These are phyloP conservation scores for Pelobates fuscus DNA, from an alignment of 2,113 vertebrate species.

Conservation along the genomic window DNA sequence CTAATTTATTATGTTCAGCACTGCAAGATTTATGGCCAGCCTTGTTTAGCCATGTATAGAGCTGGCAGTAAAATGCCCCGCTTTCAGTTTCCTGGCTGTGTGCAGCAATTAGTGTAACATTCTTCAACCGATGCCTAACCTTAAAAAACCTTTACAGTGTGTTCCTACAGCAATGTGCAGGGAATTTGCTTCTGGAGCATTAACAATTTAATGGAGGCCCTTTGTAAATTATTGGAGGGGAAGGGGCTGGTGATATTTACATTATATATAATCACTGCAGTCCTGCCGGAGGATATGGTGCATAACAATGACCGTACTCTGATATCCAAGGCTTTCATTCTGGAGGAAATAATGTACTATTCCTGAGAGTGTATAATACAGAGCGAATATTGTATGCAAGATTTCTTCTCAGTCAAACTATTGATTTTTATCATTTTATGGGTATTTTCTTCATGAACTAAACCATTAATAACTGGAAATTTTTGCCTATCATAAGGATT, in stretches of 20 bases:
- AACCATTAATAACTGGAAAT: no score
- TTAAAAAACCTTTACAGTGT: conserved; percentile 44
- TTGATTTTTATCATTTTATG: no score
- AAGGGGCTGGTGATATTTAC: neutral
- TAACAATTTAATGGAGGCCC: neutral
- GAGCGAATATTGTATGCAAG: no score
- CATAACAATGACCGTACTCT: neutral
- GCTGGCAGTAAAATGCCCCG: conserved; percentile 43
- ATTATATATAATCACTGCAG: conserved; percentile 25
- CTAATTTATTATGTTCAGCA: conserved; percentile 55
- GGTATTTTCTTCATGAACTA: no score
- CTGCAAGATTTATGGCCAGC: conserved; percentile 53
- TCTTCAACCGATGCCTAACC: conserved; percentile 34
- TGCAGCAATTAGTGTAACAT: conserved; percentile 48
- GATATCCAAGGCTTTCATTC: no score
- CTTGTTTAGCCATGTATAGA: conserved; percentile 53
- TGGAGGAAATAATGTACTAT: no score
- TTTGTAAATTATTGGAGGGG: conserved; percentile 13
- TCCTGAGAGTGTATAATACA: no score
- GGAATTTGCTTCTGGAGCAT: conserved; percentile 33
- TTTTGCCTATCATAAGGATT: no score
- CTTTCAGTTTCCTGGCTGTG: conserved; percentile 56
- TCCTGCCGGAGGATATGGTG: conserved; percentile 5
- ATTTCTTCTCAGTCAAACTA: no score
- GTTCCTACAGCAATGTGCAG: conserved; percentile 31